phyloP scores from a whole-genome alignment of 2,888 invertebrate species.

The Bembecia ichneumoniformis region DNA sequence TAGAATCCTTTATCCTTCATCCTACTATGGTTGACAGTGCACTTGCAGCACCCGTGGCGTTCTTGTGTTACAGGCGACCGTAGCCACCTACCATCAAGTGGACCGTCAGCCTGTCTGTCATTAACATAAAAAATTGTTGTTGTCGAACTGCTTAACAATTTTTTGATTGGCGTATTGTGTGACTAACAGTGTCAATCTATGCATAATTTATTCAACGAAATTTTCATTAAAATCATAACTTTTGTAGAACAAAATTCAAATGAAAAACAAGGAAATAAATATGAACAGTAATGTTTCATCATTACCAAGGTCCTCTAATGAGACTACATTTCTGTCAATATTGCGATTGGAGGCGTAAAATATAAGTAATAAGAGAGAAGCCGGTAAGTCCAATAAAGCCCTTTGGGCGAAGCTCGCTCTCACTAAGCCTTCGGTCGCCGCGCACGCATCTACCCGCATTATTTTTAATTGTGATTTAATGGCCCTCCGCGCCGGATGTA shows the following conservation, averaged over 20 bases:
- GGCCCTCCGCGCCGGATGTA: slow-evolving; percentile 49
- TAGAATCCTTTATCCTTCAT: too few relatives aligned
- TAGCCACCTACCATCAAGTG: too few relatives aligned
- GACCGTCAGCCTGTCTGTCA: too few relatives aligned
- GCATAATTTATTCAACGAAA: too few relatives aligned
- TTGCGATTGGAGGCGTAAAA: slow-evolving; percentile 31
- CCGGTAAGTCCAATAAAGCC: slow-evolving; percentile 59
- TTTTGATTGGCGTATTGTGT: too few relatives aligned
- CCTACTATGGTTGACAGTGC: too few relatives aligned
- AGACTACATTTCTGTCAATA: slow-evolving; percentile 24
- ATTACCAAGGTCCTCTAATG: slow-evolving; percentile 10
- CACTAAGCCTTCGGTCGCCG: slow-evolving; percentile 46
- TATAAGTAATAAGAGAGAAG: slow-evolving; percentile 55
- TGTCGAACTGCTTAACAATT: too few relatives aligned
- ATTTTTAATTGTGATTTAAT: slow-evolving; percentile 71
- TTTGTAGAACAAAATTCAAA: neutral
- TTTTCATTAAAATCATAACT: too few relatives aligned
- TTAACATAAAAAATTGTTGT: too few relatives aligned
- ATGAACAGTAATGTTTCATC: neutral
- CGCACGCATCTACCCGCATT: slow-evolving; percentile 66
- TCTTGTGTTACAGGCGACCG: too few relatives aligned
- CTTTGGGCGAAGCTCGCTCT: slow-evolving; percentile 30
- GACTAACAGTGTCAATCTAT: too few relatives aligned
- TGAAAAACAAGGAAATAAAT: neutral
- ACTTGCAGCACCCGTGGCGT: too few relatives aligned